Percentiles rank a stretch among this genome's conserved stretches.
These are phyloP conservation scores for Ostrea edulis DNA, from an alignment of 1,140 invertebrate species.

Conservation along the genomic window DNA sequence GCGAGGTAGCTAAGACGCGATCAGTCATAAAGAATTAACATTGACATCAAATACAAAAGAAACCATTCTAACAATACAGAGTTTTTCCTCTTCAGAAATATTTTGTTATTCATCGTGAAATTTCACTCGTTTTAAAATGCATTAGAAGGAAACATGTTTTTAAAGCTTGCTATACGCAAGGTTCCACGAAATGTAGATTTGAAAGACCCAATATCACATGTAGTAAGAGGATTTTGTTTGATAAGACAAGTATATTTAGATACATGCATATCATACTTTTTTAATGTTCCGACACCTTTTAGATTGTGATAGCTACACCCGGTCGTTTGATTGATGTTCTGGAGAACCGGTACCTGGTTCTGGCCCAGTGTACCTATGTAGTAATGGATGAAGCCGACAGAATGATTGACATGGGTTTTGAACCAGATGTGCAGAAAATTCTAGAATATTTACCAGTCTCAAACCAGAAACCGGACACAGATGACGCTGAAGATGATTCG, in stretches of 20 bases:
- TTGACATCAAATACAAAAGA: too few relatives aligned
- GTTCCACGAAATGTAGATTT: not conserved
- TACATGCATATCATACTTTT: not conserved
- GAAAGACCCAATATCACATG: not conserved
- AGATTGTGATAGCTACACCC: conserved; percentile 99
- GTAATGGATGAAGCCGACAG: conserved; percentile 92
- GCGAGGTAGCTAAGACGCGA: conserved; percentile 87
- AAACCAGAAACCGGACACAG: conserved; percentile 98
- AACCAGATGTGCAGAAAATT: conserved; percentile 98
- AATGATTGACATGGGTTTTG: conserved; percentile 99
- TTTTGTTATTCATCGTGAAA: too few relatives aligned
- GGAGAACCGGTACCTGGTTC: conserved; percentile 97
- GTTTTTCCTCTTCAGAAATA: too few relatives aligned
- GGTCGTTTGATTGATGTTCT: conserved; percentile 99
- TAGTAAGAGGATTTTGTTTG: not conserved
- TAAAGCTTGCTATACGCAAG: not conserved
- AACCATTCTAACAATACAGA: too few relatives aligned
- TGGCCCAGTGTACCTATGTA: conserved; percentile 92
- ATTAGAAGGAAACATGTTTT: too few relatives aligned
- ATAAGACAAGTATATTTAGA: not conserved
- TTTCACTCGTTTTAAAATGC: too few relatives aligned
- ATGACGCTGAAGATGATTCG: conserved; percentile 97
- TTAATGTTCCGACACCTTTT: conserved; percentile 62
- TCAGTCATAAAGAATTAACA: not conserved
- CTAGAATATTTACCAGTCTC: conserved; percentile 99